Base-by-base conservation (phyloP, 2,888 invertebrate species). In the Tridacna crocea region DNA sequence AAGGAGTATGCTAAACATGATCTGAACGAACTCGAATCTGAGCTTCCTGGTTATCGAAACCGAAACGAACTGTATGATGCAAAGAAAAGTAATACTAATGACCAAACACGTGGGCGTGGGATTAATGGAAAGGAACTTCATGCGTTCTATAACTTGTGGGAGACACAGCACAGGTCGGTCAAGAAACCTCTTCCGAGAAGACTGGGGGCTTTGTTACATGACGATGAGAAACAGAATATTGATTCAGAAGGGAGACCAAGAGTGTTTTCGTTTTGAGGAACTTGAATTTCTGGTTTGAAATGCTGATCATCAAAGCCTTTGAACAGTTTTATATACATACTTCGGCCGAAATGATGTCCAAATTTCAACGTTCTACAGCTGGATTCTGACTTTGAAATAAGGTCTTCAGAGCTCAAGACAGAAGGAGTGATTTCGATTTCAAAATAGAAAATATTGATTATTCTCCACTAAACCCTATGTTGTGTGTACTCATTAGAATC, bases 111-210 rank as follows among this genome's bases (percentile, higher is more conserved):
- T n/a, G n/a, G 19, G 24, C 36, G 73, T 58, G 60, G 47, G 24
- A 46, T 75, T 22, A 75, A 19, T 22, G 75, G 75, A n/a, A 36
- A 61, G 22, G 65, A 75, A 63, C 75, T 75, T 22, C 75, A 75
- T 19, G 75, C 63, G 15, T 75, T 75, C 46, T 75, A 63, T 63
- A 75, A 47, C 47, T 10, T 75, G 12, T 75, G 75, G 75, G 72
- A 72, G 24, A 19, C 46, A 68, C 68, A 47, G 24, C 6, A 15
- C 46, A 68, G 17, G 46, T 19, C 68, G 1, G 0, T 46, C 1
- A 68, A 22, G 27, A 68, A 68, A 46, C 68, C 19, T 26, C 17
- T 65, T 15, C 26, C 47, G 10, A 68, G 68, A 68, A 27, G 47
- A 46, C 68, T 68, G 0, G 47, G 46, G 17, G 68, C 68, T n/a